A percentile compares a stretch with the other conserved stretches of the same genome.
phyloP scores from a whole-genome alignment of 2,797 vertebrate species.

The Cyprinodon diabolis region DNA sequence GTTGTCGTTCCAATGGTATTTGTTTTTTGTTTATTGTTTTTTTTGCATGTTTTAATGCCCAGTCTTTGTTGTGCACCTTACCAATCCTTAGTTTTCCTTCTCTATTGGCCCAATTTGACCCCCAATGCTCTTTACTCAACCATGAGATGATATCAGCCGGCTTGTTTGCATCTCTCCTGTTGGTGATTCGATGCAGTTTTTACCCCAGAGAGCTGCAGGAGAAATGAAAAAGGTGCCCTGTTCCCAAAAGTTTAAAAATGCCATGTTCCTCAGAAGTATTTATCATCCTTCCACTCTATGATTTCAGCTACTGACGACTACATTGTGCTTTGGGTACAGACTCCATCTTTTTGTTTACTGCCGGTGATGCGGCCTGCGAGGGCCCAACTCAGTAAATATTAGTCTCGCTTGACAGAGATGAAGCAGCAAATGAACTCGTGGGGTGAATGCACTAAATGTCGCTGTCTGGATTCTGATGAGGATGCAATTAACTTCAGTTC shows the following conservation, averaged over 20 bases:
- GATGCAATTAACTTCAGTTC: constrained; percentile 54
- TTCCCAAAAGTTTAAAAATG: constrained; percentile 38
- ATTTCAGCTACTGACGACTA: constrained; percentile 31
- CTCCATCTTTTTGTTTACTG: constrained; percentile 50
- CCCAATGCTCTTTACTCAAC: constrained; percentile 21
- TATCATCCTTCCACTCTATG: constrained; percentile 47
- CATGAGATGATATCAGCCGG: constrained; percentile 44
- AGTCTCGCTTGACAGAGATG: constrained; percentile 48
- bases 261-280: constrained; percentile 53
- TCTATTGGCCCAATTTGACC: constrained; percentile 10
- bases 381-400: constrained; percentile 47
- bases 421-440: constrained; percentile 36
- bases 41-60: neutral
- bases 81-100: neutral
- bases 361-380: constrained; percentile 13
- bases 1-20: too few species aligned
- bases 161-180: constrained; percentile 55
- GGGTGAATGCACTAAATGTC: constrained; percentile 35
- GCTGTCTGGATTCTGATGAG: constrained; percentile 48
- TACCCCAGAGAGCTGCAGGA: constrained; percentile 37
- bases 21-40: neutral
- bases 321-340: constrained; percentile 17
- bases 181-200: constrained; percentile 51
- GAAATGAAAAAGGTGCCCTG: constrained; percentile 38
- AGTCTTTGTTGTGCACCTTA: neutral